A percentile compares a stretch with the other conserved stretches of the same genome.
These are phyloP conservation scores for Andricus grossulariae DNA, from an alignment of 1,140 invertebrate genomes.

Conservation along the genomic window DNA sequence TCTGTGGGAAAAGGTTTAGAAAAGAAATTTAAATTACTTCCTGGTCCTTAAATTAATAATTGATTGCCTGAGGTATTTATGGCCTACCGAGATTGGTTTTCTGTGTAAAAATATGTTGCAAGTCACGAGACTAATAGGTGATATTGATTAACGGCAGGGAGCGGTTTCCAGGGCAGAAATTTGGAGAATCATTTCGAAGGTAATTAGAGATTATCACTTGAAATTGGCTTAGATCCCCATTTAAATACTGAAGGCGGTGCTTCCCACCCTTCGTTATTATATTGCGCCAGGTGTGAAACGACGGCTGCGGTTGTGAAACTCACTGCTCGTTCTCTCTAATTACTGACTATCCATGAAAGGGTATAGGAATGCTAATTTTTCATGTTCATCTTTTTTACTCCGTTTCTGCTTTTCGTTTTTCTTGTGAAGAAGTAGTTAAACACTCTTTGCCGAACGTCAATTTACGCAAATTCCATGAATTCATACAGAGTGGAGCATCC, in stretches of 20 bases:
- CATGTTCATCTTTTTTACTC: not conserved
- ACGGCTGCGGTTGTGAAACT: conserved; percentile 12
- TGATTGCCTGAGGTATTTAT: not conserved
- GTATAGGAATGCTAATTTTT: conserved; percentile 10
- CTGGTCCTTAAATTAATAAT: not conserved
- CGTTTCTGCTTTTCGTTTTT: not conserved
- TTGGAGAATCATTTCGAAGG: conserved; percentile 7
- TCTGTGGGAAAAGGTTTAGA: not conserved
- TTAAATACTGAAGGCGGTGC: conserved; percentile 2
- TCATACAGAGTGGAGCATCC: not conserved
- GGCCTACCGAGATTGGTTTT: conserved; percentile 11
- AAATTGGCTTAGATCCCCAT: conserved; percentile 16
- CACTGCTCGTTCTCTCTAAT: conserved; percentile 1
- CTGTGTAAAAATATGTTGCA: conserved; percentile 24
- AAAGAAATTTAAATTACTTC: not conserved
- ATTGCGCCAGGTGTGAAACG: conserved; percentile 24
- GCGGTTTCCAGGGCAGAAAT: not conserved
- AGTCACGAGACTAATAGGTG: conserved; percentile 1
- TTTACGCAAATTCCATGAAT: not conserved
- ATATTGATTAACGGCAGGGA: not conserved
- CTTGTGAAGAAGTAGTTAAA: not conserved
- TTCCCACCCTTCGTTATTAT: conserved; percentile 25
- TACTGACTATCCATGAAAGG: conserved; percentile 4
- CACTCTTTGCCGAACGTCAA: not conserved
- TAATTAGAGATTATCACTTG: conserved; percentile 27